These are phyloP conservation scores for Momotus momota DNA, from an alignment of 2,797 vertebrate genomes.

Conservation along the genomic window DNA sequence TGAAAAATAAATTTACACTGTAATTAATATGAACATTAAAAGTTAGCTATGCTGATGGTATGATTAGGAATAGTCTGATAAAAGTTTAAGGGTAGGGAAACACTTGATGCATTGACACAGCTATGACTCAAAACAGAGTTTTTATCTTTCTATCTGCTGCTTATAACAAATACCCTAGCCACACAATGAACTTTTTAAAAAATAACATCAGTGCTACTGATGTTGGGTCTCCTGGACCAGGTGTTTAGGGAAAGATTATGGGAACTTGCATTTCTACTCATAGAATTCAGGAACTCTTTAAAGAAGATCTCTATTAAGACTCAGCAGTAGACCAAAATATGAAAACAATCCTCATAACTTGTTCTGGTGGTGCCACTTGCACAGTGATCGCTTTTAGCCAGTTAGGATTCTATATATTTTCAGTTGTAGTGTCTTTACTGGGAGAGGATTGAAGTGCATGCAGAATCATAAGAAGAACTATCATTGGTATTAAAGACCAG, in stretches of 20 bases:
- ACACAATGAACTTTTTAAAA: background rate
- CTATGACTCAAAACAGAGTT: background rate
- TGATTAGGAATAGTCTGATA: background rate
- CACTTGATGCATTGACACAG: background rate
- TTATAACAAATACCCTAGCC: background rate
- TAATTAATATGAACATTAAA: background rate
- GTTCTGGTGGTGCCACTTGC: background rate
- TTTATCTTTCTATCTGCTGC: background rate
- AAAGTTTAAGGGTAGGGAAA: constrained; percentile 15
- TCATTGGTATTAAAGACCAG: background rate
- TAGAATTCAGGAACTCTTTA: background rate
- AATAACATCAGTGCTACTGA: background rate
- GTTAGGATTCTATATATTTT: background rate
- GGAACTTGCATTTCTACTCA: background rate
- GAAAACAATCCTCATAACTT: background rate
- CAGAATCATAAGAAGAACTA: background rate
- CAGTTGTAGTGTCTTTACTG: background rate
- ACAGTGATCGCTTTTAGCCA: background rate
- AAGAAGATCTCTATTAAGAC: background rate
- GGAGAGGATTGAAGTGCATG: background rate
- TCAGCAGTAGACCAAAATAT: background rate
- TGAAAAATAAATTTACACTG: constrained; percentile 1
- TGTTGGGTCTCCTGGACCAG: background rate
- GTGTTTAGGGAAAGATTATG: background rate
- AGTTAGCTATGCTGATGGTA: constrained; percentile 1